phyloP scores from a whole-genome alignment of 2,888 invertebrate species.

The Melieria crassipennis region DNA sequence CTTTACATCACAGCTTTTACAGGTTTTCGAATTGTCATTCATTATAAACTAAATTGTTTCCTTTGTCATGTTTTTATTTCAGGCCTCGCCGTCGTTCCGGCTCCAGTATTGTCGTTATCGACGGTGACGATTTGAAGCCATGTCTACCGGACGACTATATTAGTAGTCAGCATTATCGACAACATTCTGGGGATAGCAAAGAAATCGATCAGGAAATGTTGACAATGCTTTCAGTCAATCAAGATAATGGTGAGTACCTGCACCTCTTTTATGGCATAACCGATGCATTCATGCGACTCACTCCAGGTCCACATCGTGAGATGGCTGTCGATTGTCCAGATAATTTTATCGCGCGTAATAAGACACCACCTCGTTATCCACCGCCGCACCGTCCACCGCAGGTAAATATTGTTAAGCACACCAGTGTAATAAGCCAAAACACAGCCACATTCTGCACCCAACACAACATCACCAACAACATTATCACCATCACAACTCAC shows the following conservation, averaged over 20 bases:
- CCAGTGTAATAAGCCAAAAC: slow-evolving; percentile 22
- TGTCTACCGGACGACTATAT: slow-evolving; percentile 71
- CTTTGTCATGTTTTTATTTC: slow-evolving; percentile 17
- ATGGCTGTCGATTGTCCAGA: slow-evolving; percentile 99
- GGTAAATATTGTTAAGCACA: slow-evolving; percentile 62
- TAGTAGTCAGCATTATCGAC: slow-evolving; percentile 65
- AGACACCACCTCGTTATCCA: slow-evolving; percentile 91
- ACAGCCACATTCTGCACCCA: slow-evolving; percentile 35
- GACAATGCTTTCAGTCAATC: slow-evolving; percentile 75
- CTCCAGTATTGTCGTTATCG: slow-evolving; percentile 84
- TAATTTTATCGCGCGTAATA: slow-evolving; percentile 88
- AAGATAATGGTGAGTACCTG: slow-evolving; percentile 70
- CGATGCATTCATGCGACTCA: neutral
- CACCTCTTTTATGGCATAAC: neutral
- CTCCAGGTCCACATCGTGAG: slow-evolving; percentile 88
- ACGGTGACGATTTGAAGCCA: slow-evolving; percentile 73
- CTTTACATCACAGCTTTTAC: too few species aligned
- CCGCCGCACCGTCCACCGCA: slow-evolving; percentile 77
- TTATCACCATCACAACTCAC: slow-evolving; percentile 17
- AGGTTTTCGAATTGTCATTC: too few species aligned
- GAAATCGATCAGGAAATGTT: slow-evolving; percentile 76
- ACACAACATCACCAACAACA: slow-evolving; percentile 36
- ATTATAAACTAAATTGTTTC: too few species aligned
- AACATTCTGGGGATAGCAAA: slow-evolving; percentile 66
- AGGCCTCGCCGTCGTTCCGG: slow-evolving; percentile 84